Evolutionary conservation across 1,140 invertebrate genomes (phyloP).

Genomic region (Diorhabda sublineata): DNA sequence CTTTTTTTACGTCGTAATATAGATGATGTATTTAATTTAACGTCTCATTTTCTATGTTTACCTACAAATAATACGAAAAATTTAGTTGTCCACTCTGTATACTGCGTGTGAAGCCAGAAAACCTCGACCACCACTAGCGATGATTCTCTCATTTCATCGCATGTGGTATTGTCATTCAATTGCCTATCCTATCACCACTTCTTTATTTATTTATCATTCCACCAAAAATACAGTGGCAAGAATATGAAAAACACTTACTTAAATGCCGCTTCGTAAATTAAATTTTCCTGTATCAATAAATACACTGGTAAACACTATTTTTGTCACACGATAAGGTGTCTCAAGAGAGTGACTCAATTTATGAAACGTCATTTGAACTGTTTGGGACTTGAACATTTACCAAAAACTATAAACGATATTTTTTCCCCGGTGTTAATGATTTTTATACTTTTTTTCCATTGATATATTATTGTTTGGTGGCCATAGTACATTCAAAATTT

Average conservation of each 20-base stretch:
- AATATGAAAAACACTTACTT: neutral
- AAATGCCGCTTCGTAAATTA: neutral
- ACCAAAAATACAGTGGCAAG: neutral
- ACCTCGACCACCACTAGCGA: neutral
- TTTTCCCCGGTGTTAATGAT: neutral
- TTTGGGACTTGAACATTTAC: neutral
- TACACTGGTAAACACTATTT: too few relatives aligned
- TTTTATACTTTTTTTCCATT: neutral
- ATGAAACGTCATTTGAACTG: neutral
- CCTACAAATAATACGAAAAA: neutral
- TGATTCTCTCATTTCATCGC: neutral
- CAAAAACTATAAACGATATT: neutral
- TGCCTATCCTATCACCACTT: neutral
- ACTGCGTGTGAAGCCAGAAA: too few relatives aligned
- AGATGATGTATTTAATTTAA: neutral
- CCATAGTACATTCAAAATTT: neutral
- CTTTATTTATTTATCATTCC: neutral
- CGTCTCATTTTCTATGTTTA: neutral
- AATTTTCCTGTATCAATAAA: neutral
- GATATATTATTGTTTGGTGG: neutral
- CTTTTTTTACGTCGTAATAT: neutral
- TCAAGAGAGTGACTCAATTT: neutral
- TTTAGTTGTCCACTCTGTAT: too few relatives aligned
- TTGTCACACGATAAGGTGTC: neutral
- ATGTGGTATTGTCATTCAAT: neutral